phyloP scores from a whole-genome alignment of 2,888 invertebrate species.

The Drosophila multiciliata region DNA sequence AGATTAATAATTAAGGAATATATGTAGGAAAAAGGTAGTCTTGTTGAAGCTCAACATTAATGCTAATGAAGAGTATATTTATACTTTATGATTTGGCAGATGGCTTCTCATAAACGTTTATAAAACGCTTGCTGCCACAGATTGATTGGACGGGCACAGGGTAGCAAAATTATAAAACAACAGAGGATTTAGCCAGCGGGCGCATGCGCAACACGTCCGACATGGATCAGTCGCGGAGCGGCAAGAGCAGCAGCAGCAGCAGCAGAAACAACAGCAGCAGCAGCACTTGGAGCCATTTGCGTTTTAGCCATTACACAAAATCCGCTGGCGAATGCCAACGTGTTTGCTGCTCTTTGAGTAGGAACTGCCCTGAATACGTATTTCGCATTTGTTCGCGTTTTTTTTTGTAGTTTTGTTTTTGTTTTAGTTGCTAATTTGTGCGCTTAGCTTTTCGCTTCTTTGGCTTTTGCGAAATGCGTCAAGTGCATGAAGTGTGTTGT shows the following conservation, averaged over 20 bases:
- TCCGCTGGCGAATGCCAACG: slow-evolving; percentile 74
- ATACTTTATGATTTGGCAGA: not conserved
- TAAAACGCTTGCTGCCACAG: not conserved
- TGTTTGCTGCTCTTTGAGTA: slow-evolving; percentile 62
- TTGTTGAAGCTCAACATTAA: not conserved
- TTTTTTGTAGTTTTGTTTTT: slow-evolving; percentile 11
- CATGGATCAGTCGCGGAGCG: slow-evolving; percentile 57
- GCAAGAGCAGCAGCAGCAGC: not conserved
- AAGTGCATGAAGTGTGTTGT: slow-evolving; percentile 41
- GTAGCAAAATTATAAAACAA: slow-evolving; percentile 49
- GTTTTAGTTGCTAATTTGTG: slow-evolving; percentile 67
- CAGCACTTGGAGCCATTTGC: slow-evolving; percentile 70
- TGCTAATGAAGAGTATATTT: not conserved
- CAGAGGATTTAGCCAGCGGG: slow-evolving; percentile 52
- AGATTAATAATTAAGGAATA: not conserved
- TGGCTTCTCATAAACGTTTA: not conserved
- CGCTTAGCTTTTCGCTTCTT: slow-evolving; percentile 50
- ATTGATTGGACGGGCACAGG: not conserved
- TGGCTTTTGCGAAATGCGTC: slow-evolving; percentile 46
- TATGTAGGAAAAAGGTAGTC: not conserved
- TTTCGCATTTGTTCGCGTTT: slow-evolving; percentile 66
- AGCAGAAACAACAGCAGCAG: slow-evolving; percentile 4
- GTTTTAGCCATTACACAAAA: slow-evolving; percentile 75
- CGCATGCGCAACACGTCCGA: slow-evolving; percentile 78
- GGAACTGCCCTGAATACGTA: slow-evolving; percentile 80